Evolutionary conservation across 2,797 vertebrate genomes (phyloP).

Genomic region (Staurois parvus): DNA sequence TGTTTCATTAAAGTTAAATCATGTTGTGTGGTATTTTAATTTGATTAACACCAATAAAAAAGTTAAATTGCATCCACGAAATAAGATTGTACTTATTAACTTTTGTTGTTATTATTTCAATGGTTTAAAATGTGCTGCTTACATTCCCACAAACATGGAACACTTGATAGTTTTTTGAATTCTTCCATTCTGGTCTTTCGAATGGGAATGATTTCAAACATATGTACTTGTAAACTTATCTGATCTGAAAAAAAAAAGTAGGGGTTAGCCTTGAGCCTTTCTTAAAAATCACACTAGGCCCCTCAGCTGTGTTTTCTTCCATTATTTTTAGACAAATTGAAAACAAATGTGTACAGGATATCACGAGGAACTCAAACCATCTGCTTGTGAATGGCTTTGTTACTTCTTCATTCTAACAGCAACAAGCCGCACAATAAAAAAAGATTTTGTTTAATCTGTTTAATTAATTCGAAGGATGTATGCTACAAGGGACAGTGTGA

Average conservation of each 20-base stretch:
- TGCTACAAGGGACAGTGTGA: slow-evolving; percentile 27
- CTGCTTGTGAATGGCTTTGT: slow-evolving; percentile 81
- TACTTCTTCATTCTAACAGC: slow-evolving; percentile 71
- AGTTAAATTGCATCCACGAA: no score
- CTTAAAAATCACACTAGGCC: slow-evolving; percentile 77
- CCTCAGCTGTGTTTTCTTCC: slow-evolving; percentile 81
- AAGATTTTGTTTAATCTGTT: slow-evolving; percentile 77
- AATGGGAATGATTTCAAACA: slow-evolving; percentile 74
- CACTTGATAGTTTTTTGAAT: slow-evolving; percentile 60
- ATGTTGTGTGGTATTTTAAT: no score
- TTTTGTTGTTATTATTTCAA: no score
- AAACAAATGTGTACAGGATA: slow-evolving; percentile 77
- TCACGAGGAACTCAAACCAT: slow-evolving; percentile 80
- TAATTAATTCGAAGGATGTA: slow-evolving; percentile 59
- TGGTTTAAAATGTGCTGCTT: no score
- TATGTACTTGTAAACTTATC: slow-evolving; percentile 74
- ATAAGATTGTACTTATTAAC: no score
- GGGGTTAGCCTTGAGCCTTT: slow-evolving; percentile 62
- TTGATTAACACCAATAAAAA: no score
- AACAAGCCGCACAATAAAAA: slow-evolving; percentile 64
- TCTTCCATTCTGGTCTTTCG: slow-evolving; percentile 67
- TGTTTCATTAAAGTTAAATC: no score
- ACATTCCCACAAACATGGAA: slow-evolving; percentile 63
- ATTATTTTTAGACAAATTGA: slow-evolving; percentile 88
- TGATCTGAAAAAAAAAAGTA: slow-evolving; percentile 73